These are phyloP conservation scores for Heliocidaris tuberculata DNA, from an alignment of 35 echinoderm and acorn worm genomes.

Conservation along the genomic window DNA sequence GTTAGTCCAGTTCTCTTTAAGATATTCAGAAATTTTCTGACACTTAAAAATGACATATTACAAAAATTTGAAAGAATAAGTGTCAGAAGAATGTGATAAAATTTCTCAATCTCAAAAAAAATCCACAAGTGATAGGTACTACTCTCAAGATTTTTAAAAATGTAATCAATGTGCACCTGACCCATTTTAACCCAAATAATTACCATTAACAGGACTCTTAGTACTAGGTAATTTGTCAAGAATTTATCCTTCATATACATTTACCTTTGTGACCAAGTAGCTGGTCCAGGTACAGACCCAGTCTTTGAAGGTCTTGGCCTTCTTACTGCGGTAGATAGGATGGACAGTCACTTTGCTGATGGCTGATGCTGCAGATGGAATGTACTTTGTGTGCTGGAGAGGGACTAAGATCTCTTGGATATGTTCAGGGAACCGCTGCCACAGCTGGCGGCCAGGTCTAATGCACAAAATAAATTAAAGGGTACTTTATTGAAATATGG, in stretches of 20 bases:
- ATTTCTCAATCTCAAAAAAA: no score
- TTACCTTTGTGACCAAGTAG: conserved; percentile 82
- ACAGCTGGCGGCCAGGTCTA: conserved; percentile 78
- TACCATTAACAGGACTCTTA: no score
- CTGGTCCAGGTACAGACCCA: conserved; percentile 97
- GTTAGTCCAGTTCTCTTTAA: no score
- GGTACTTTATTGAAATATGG: neutral
- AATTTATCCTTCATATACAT: neutral
- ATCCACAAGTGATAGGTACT: no score
- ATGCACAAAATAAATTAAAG: neutral
- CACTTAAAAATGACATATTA: no score
- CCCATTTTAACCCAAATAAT: no score
- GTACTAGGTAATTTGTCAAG: no score
- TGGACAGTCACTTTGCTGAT: conserved; percentile 56
- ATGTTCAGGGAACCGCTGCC: conserved; percentile 81
- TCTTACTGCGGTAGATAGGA: conserved; percentile 82
- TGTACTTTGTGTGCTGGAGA: conserved; percentile 77
- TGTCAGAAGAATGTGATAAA: no score
- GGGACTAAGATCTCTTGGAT: conserved; percentile 90
- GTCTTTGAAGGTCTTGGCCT: conserved; percentile 91
- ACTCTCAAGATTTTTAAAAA: no score
- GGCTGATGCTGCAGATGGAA: conserved; percentile 57
- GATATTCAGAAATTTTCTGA: no score
- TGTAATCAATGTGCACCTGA: no score
- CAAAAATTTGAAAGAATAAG: no score